Evolutionary conservation across 2,797 vertebrate species (phyloP).

Genomic region (Sternarchorhynchus goeldii): DNA sequence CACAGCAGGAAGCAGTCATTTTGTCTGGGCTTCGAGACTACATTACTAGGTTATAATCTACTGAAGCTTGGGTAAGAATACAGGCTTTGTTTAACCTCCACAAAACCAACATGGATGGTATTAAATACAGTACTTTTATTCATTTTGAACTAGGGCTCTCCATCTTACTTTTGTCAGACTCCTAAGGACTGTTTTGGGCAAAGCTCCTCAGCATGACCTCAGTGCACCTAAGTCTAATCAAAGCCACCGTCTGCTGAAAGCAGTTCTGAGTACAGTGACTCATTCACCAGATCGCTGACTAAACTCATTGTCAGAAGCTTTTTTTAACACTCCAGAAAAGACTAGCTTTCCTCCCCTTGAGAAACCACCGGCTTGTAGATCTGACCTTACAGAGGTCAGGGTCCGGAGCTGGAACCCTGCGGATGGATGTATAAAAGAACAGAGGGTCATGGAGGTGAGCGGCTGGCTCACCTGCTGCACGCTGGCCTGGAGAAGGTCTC

Average conservation of each 20-base stretch:
- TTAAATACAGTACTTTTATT: constrained; percentile 19
- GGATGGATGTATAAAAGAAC: not conserved
- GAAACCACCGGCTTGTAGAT: not conserved
- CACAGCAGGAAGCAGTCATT: not conserved
- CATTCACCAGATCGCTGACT: constrained; percentile 32
- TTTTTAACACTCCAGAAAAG: constrained; percentile 4
- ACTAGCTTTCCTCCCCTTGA: not conserved
- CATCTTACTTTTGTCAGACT: constrained; percentile 53
- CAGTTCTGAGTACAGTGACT: constrained; percentile 42
- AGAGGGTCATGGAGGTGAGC: not conserved
- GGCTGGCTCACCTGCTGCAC: constrained; percentile 84
- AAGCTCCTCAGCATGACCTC: constrained; percentile 27
- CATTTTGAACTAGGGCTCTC: not conserved
- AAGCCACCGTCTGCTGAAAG: constrained; percentile 48
- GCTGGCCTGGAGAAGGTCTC: constrained; percentile 91
- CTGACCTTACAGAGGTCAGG: not conserved
- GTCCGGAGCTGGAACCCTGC: not conserved
- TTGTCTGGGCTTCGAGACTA: not conserved
- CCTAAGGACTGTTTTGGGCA: constrained; percentile 30
- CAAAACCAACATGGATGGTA: not conserved
- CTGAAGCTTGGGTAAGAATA: not conserved
- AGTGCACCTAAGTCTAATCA: constrained; percentile 33
- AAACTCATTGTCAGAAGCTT: constrained; percentile 16
- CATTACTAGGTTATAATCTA: constrained; percentile 13
- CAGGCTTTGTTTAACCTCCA: not conserved